Base-by-base conservation (phyloP, 2,113 vertebrate species). In the Tachuris rubrigastra region DNA sequence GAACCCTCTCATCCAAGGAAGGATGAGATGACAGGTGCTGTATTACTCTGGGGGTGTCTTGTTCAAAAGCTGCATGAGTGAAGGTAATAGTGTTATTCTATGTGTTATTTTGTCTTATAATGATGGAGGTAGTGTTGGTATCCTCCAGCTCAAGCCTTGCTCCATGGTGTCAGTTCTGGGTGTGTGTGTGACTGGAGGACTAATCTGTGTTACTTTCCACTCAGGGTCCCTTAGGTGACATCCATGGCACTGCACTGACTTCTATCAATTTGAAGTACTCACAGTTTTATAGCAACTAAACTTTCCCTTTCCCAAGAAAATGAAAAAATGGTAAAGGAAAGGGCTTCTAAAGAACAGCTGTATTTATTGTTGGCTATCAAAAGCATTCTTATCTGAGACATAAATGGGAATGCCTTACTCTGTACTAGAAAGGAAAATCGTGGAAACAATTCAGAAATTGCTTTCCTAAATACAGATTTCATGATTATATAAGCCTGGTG, bases 361-460 rank as follows among this genome's bases (percentile, higher is more conserved):
- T 41, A 74, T 75, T 93, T 90, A 20, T 71, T 81, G 44, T 42
- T 93, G 33, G 23, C 18, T 65, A 67, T 60, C 60, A 60, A 55
- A 58, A 66, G 71, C 37, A 23, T 75, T 92, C 72, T 87, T 94
- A 60, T 68, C 87, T 44, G 85, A 94, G 47, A 55, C 55, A 74
- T 21, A 81, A 79, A 50, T 74, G 60, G 67, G 89, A 91, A 83
- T 60, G 30, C 9, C 37, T 90, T 87, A 31, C 33, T 69, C 53
- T 50, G 47, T 52, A 24, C 35, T 60, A 39, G 68, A 84, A 79
- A 71, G 39, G 49, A 92, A 78, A 82, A 81, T 62, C 13, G 25
- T 42, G 24, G 66, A 41, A 84, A 72, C 5, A 67, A 72, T 59
- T 69, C 59, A 58, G 17, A 79, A 79, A 73, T 56, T 42, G 16